Evolutionary conservation across 1,140 invertebrate genomes (phyloP).

Genomic region (Pachypeltis micranthus): DNA sequence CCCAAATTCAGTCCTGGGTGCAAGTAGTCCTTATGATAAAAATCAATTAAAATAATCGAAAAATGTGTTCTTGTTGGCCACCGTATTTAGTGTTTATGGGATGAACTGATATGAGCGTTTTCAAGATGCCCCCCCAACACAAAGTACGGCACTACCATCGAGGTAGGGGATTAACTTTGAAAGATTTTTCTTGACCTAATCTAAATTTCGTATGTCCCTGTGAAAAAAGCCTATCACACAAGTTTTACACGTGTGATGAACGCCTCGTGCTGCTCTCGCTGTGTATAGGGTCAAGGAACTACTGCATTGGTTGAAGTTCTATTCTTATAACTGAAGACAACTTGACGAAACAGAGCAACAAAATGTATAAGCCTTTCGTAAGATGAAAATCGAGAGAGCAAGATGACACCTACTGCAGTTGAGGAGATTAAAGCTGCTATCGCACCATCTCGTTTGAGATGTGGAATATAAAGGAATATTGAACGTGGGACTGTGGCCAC

Average conservation of each 20-base stretch:
- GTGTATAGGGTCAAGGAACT: too few relatives aligned
- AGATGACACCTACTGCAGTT: not conserved
- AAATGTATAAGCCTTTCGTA: not conserved
- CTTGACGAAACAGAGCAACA: not conserved
- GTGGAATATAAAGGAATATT: not conserved
- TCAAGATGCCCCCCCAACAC: slow-evolving; percentile 34
- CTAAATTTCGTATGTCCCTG: not conserved
- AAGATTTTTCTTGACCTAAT: not conserved
- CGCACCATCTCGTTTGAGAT: not conserved
- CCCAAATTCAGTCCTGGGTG: slow-evolving; percentile 31
- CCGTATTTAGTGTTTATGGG: slow-evolving; percentile 35
- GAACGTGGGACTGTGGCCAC: not conserved
- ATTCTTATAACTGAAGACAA: not conserved
- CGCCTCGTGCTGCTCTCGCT: not conserved
- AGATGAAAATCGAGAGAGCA: not conserved
- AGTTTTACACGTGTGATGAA: not conserved
- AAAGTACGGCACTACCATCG: slow-evolving; percentile 30
- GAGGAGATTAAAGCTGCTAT: not conserved
- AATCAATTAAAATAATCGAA: slow-evolving; percentile 22
- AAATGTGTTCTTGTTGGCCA: slow-evolving; percentile 26
- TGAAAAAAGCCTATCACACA: not conserved
- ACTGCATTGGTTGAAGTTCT: not conserved
- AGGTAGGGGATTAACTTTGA: slow-evolving; percentile 28
- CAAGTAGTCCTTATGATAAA: slow-evolving; percentile 28
- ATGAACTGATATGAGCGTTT: slow-evolving; percentile 26